Base-by-base conservation (phyloP, 2,113 vertebrate genomes). In the Formicarius rufipectus region DNA sequence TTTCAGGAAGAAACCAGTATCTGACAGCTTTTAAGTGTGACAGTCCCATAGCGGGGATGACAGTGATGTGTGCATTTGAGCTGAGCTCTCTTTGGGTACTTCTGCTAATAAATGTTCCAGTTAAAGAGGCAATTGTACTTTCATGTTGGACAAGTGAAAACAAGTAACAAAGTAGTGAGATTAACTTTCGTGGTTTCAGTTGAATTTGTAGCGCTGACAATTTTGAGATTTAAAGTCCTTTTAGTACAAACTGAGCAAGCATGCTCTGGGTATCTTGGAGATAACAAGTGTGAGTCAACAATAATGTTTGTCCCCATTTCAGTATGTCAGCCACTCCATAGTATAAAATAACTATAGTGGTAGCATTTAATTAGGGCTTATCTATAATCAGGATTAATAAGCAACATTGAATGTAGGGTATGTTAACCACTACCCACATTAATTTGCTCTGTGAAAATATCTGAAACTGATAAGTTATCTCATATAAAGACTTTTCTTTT, bases 21-120 rank as follows among this genome's bases (percentile, higher is more conserved):
- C 25, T 91, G 31, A 14, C 64, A 13, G 33, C 28, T 76, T 68
- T 77, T 10, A 25, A 31, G 50, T 30, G 60, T 50, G 37, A 1
- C 4, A 7, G 21, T 55, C 13, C 86, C 20, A 10, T 7, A 47
- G 21, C 63, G 84, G 63, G 33, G 40, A 19, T 15, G 28, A 1
- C 2, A 35, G 45, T 0, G 0, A 3, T 27, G 35, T 2, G 35
- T 4, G 6, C 2, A 0, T 10, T 25, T 44, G 22, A 50, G 69
- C 64, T 56, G 52, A 10, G 7, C 6, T 64, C 52, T 40, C 20
- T 64, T 14, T 64, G 52, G 67, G 30, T 9, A 0, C 20, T 67
- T 40, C 1, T 22, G 45, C 28, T 66, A 37, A 13, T 20, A 62
- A 52, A 73, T 37, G 6, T 31, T 76, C 28, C 49, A 44, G 17